Evolutionary conservation across 2,113 vertebrate species (phyloP), one percentile per base, ranked within the genome.

Genomic region (Manacus vitellinus): DNA sequence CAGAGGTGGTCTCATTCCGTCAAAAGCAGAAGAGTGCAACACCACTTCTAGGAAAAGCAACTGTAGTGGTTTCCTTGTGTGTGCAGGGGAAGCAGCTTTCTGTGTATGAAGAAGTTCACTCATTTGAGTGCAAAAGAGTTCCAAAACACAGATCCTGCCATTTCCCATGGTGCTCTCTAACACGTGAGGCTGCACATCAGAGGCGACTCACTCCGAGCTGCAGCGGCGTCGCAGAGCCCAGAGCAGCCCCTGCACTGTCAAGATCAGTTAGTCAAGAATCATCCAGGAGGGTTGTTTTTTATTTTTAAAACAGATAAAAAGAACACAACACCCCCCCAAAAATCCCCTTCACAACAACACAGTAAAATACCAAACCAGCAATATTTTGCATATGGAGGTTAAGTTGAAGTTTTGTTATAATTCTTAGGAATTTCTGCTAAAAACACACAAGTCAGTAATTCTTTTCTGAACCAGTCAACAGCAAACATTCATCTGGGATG

Each of bases 241-340:
- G 5, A 1, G 25, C 71, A 47, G 58, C 3, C 9, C 20, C 66
- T 59, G 65, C 21, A 7, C 55, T 18, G 18, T 0, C 12, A 4
- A 3, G 24, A n/a, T 2, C 14, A 10, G 22, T 51, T 66, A 51
- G 33, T 20, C 37, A 67, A 62, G 20, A 23, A 35, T 22, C 59
- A 58, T 5, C n/a, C 58, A 18, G 51, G 28, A 56, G 30, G 9
- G 31, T 12, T 41, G 39, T 41, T 12, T 41, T 56, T 18, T 59
- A 24, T 23, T 85, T 62, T 37, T 25, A n/a, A 72, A 88, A 58
- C 8, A 65, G 12, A 28, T 21, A 25, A 46, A 25, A 58, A 65
- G 27, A 67, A 58, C 14, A 37, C 37, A 46, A 51, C 21, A 4
- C 0, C 1, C 0, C 1, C 9, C 4, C 31, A 10, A 56, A 62